Base-by-base conservation (phyloP, 30 jellyfish, hydroid and myxozoan species). In the Pelagia noctiluca region DNA sequence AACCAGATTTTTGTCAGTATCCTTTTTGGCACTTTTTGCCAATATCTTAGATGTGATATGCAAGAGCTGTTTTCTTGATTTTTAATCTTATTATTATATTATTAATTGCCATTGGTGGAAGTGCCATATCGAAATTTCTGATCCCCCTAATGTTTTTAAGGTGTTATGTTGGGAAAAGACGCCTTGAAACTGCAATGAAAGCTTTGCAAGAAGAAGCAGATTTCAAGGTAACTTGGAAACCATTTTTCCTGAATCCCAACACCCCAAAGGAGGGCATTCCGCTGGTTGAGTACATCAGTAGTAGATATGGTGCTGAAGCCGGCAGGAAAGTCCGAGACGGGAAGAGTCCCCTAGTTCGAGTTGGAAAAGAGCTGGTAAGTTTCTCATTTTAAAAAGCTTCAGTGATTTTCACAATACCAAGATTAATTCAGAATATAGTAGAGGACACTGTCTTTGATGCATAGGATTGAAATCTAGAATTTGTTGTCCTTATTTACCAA, bases 111-210 rank as follows among this genome's bases (percentile, higher is more conserved):
- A n/a, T n/a, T n/a, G n/a, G n/a, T n/a, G n/a, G n/a, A n/a, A n/a
- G n/a, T n/a, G n/a, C n/a, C n/a, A n/a, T n/a, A n/a, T n/a, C n/a
- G n/a, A n/a, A n/a, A n/a, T n/a, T n/a, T n/a, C n/a, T n/a, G n/a
- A n/a, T n/a, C n/a, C n/a, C n/a, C n/a, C n/a, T n/a, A n/a, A n/a
- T n/a, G n/a, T n/a, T n/a, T 66, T 83, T 18, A 67, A 90, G 97
- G 97, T 90, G 97, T 84, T 90, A 38, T 74, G 92, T 90, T n/a
- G 96, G 97, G 49, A 84, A 83, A 57, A 84, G 96, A 76, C 92
- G 86, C 86, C 93, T 90, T 61, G 96, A 84, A 46, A 68, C 90
- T 54, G 97, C 97, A 18, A 69, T 84, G 47, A 73, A 70, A 23
- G 47, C 84, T 24, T 35, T 90, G 25, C 74, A 50, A 32, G 82